These are phyloP conservation scores for Diaprepes abbreviatus DNA, from an alignment of 2,888 invertebrate genomes.

Conservation along the genomic window DNA sequence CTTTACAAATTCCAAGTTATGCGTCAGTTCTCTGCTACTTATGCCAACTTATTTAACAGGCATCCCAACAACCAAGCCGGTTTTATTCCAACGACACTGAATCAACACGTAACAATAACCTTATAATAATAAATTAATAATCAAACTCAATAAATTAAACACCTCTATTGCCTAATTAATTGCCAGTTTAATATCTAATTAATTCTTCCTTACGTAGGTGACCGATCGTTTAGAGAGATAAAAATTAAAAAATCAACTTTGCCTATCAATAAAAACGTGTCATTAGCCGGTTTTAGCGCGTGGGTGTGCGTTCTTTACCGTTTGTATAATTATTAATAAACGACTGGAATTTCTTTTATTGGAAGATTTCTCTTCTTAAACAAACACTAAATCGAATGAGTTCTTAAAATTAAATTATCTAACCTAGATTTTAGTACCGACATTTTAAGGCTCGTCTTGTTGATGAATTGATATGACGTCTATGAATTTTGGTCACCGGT, in stretches of 20 bases:
- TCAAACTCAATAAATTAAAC: not conserved
- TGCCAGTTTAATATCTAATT: slow-evolving; percentile 3
- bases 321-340: not conserved
- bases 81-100: not conserved
- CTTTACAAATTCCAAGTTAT: too few species aligned
- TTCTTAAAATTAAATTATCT: not conserved
- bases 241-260: slow-evolving; percentile 5
- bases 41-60: too few species aligned
- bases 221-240: not conserved
- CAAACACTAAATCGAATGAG: not conserved
- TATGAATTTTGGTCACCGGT: too few species aligned
- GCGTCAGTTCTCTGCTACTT: too few species aligned
- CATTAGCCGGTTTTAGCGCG: not conserved
- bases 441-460: too few species aligned
- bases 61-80: not conserved
- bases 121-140: not conserved
- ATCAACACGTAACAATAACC: not conserved
- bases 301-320: slow-evolving; percentile 10
- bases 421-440: slow-evolving; percentile 8
- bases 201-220: slow-evolving; percentile 13
- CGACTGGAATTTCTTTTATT: not conserved
- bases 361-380: not conserved
- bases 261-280: slow-evolving; percentile 12
- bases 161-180: slow-evolving; percentile 6
- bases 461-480: too few species aligned